Percentiles rank a stretch among this genome's conserved stretches.
phyloP scores from a whole-genome alignment of 1,140 invertebrate species.

The Notospermus geniculatus region DNA sequence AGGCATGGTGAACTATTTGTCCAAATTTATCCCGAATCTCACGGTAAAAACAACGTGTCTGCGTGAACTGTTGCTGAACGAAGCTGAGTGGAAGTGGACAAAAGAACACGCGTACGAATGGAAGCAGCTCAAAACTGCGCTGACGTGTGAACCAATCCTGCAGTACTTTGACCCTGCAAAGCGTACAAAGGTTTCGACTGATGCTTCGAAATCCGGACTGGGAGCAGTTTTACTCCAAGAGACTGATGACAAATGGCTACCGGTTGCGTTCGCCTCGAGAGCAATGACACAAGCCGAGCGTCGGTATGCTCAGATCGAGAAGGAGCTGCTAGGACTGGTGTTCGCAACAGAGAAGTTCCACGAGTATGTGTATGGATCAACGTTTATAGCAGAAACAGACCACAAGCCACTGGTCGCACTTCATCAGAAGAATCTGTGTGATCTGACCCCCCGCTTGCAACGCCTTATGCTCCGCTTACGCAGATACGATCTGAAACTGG shows the following conservation, averaged over 20 bases:
- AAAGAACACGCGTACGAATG: not conserved
- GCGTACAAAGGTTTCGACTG: not conserved
- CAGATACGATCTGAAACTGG: constrained; percentile 4
- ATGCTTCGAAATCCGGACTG: not conserved
- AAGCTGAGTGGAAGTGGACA: not conserved
- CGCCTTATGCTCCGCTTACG: not conserved
- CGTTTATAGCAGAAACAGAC: constrained; percentile 40
- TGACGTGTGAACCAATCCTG: not conserved
- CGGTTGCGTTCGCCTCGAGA: constrained; percentile 17
- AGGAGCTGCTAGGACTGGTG: not conserved
- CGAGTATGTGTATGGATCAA: constrained; percentile 12
- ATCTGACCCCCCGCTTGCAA: not conserved
- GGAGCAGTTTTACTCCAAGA: constrained; percentile 29
- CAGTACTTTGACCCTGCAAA: not conserved
- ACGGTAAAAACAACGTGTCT: constrained; percentile 31
- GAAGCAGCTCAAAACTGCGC: not conserved
- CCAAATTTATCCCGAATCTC: constrained; percentile 42
- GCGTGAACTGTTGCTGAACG: constrained; percentile 14
- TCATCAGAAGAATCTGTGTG: not conserved
- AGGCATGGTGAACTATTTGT: constrained; percentile 44
- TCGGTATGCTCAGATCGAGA: not conserved
- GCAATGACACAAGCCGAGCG: not conserved
- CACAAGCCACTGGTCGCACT: constrained; percentile 50
- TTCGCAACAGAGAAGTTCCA: constrained; percentile 6
- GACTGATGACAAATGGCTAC: too few relatives aligned